These are phyloP conservation scores for Gobionotothen gibberifrons DNA, from an alignment of 2,797 vertebrate species.

Conservation along the genomic window DNA sequence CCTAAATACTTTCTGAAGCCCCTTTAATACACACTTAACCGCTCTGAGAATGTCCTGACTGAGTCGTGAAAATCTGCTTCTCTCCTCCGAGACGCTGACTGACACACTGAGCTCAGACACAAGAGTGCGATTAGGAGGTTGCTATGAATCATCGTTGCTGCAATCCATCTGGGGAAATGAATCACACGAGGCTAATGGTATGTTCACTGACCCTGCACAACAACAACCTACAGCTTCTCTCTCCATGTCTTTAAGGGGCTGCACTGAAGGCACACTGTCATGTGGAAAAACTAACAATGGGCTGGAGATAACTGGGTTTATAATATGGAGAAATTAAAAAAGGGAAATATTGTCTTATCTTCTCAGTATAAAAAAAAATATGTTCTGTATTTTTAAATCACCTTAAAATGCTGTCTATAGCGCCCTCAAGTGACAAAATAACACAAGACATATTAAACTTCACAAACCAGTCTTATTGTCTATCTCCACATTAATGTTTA, in stretches of 20 bases:
- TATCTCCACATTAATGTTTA: neutral
- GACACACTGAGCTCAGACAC: constrained; percentile 28
- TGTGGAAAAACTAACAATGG: neutral
- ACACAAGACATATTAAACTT: neutral
- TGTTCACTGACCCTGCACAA: constrained; percentile 22
- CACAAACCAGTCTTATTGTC: neutral
- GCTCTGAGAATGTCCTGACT: constrained; percentile 33
- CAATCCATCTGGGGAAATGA: constrained; percentile 44
- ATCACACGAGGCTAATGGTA: constrained; percentile 51
- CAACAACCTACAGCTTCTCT: constrained; percentile 22
- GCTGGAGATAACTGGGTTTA: neutral
- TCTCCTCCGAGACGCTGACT: constrained; percentile 14
- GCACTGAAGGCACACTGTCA: neutral
- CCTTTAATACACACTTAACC: neutral
- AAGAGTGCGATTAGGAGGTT: constrained; percentile 33
- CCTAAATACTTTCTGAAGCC: neutral
- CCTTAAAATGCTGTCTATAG: constrained; percentile 15
- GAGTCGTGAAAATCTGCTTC: constrained; percentile 7
- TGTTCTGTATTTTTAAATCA: neutral
- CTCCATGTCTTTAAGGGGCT: neutral
- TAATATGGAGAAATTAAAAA: neutral
- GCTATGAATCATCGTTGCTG: constrained; percentile 56
- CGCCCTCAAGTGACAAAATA: constrained; percentile 41
- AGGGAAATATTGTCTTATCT: neutral
- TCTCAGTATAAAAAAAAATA: constrained; percentile 1